Conservation (phyloP, 2,888 invertebrate species). For the Andrena flavipes region DNA sequence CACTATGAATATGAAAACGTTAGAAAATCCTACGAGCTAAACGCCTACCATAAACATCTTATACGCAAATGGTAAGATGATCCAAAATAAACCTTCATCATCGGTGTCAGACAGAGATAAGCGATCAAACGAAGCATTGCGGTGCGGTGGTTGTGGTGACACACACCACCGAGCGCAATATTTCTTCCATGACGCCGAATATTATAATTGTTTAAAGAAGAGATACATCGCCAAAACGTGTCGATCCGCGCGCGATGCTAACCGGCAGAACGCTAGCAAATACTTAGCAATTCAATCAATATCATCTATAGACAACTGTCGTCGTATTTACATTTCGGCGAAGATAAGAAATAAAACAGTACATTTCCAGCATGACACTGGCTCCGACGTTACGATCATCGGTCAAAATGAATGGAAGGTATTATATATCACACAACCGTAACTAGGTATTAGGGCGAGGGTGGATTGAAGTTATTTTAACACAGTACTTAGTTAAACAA, state of each 20-base stretch:
- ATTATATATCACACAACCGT: too few species aligned
- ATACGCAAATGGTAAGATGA: too few species aligned
- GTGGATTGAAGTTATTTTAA: too few species aligned
- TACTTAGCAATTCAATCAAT: not conserved
- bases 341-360: not conserved
- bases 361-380: not conserved
- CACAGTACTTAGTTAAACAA: too few species aligned
- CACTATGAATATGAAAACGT: too few species aligned
- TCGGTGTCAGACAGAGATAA: too few species aligned
- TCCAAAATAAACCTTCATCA: too few species aligned
- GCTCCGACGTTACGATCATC: not conserved
- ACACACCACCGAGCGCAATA: not conserved
- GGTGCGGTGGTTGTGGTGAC: not conserved
- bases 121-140: not conserved
- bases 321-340: not conserved
- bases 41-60: too few species aligned
- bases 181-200: not conserved
- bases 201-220: not conserved
- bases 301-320: not conserved
- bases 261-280: not conserved
- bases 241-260: not conserved
- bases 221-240: not conserved
- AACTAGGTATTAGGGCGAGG: too few species aligned
- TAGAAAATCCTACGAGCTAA: too few species aligned
- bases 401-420: not conserved